These are phyloP conservation scores for Todus mexicanus DNA, from an alignment of 2,797 vertebrate species.

Conservation along the genomic window DNA sequence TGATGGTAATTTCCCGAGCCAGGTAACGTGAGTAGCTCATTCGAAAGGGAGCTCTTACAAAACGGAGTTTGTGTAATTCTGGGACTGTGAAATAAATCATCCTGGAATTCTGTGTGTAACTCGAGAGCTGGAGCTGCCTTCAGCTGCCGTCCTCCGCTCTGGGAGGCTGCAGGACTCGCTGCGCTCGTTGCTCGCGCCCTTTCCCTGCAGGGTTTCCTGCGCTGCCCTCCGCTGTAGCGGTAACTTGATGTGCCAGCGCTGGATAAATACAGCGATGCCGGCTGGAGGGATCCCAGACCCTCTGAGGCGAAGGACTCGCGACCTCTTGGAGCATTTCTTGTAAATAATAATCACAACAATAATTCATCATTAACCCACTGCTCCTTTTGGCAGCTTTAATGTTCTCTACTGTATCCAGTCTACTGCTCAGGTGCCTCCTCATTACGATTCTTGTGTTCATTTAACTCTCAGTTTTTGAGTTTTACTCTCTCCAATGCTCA, in stretches of 20 bases:
- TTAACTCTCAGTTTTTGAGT: neutral
- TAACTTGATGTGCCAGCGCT: neutral
- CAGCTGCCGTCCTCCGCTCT: too few species aligned
- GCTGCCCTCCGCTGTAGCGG: neutral
- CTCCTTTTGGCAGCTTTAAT: neutral
- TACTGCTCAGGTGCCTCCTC: neutral
- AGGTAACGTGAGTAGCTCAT: neutral
- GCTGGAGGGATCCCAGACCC: neutral
- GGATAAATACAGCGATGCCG: neutral
- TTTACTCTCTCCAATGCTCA: neutral
- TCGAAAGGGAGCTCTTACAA: neutral
- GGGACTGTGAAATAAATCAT: neutral
- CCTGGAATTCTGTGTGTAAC: neutral
- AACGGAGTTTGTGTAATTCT: neutral
- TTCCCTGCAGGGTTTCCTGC: neutral
- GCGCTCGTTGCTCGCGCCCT: neutral
- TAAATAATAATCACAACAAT: too few species aligned
- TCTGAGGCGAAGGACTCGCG: neutral
- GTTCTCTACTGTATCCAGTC: neutral
- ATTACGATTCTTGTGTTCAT: neutral
- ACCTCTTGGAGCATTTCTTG: neutral
- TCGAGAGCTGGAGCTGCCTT: neutral
- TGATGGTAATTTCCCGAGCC: too few species aligned
- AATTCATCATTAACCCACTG: too few species aligned
- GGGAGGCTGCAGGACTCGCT: neutral